Evolutionary conservation across 2,888 invertebrate genomes (phyloP).

Genomic region (Agriopis leucophaearia): DNA sequence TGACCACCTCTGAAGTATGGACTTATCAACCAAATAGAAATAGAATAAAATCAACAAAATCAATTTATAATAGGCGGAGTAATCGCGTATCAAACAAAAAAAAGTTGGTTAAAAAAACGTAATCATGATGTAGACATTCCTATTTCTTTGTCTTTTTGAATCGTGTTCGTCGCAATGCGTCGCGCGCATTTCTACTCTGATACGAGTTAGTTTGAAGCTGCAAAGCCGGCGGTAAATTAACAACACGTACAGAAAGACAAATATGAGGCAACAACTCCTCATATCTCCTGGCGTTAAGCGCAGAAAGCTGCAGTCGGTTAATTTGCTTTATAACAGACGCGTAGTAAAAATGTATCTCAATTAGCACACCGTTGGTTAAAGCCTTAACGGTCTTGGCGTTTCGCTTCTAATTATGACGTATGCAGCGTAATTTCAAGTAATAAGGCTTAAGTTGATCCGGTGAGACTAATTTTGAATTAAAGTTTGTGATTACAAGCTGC

Average conservation of each 20-base stretch:
- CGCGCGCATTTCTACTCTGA: not conserved
- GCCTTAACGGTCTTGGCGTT: conserved; percentile 19
- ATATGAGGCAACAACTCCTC: conserved; percentile 31
- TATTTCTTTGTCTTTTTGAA: no score
- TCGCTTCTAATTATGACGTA: conserved; percentile 19
- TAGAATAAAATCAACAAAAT: no score
- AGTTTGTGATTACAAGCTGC: not conserved
- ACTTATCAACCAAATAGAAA: no score
- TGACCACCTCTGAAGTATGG: no score
- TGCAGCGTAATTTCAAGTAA: conserved; percentile 9
- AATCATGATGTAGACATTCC: no score
- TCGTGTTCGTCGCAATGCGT: no score
- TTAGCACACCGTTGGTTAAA: conserved; percentile 20
- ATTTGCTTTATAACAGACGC: conserved; percentile 32
- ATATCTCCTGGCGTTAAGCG: conserved; percentile 26
- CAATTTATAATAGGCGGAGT: no score
- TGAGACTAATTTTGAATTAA: not conserved
- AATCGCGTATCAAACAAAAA: no score
- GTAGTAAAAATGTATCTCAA: conserved; percentile 35
- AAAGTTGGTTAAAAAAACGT: no score
- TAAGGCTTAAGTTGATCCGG: not conserved
- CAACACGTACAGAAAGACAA: conserved; percentile 32
- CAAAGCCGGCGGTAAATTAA: conserved; percentile 19
- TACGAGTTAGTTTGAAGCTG: conserved; percentile 3
- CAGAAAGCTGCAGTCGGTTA: conserved; percentile 25